These are phyloP conservation scores for Tenebrosternarchus preto DNA, from an alignment of 2,113 vertebrate genomes.

Conservation along the genomic window DNA sequence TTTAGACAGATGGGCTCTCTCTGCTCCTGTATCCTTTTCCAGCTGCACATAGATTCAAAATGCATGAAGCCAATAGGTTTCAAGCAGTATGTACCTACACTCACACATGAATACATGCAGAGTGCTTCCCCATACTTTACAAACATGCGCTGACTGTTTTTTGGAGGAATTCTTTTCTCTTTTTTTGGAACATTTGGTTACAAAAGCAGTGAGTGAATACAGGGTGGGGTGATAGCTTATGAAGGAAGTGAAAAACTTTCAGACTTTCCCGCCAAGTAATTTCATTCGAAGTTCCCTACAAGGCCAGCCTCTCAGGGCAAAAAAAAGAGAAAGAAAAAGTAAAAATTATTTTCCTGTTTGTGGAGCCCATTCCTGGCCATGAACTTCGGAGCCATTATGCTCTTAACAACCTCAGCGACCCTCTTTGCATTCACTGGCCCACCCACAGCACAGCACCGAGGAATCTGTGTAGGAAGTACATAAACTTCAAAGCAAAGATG, in stretches of 20 bases:
- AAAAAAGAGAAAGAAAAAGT: no score
- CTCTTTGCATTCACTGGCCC: no score
- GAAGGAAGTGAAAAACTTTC: slow-evolving; percentile 57
- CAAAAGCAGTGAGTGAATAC: slow-evolving; percentile 12
- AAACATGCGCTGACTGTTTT: slow-evolving; percentile 51
- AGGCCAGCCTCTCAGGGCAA: slow-evolving; percentile 38
- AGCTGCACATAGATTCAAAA: slow-evolving; percentile 41
- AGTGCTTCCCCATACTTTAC: slow-evolving; percentile 57
- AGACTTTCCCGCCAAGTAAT: slow-evolving; percentile 70
- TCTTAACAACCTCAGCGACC: no score
- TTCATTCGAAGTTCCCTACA: slow-evolving; percentile 55
- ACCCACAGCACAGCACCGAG: no score
- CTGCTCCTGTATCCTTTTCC: slow-evolving; percentile 13
- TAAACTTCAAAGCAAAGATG: slow-evolving; percentile 61
- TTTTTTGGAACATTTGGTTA: slow-evolving; percentile 40
- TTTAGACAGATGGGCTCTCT: slow-evolving; percentile 46
- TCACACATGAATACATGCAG: slow-evolving; percentile 15
- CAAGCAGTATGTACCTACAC: neutral
- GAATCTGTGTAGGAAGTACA: slow-evolving; percentile 49
- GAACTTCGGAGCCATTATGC: no score
- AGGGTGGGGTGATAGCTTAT: slow-evolving; percentile 46
- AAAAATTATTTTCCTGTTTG: slow-evolving; percentile 63
- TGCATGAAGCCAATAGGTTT: slow-evolving; percentile 24
- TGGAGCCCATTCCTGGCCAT: neutral
- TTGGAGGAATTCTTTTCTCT: slow-evolving; percentile 22